These are phyloP conservation scores for Crocidura indochinensis DNA, from an alignment of 2,797 vertebrate species.

Conservation along the genomic window DNA sequence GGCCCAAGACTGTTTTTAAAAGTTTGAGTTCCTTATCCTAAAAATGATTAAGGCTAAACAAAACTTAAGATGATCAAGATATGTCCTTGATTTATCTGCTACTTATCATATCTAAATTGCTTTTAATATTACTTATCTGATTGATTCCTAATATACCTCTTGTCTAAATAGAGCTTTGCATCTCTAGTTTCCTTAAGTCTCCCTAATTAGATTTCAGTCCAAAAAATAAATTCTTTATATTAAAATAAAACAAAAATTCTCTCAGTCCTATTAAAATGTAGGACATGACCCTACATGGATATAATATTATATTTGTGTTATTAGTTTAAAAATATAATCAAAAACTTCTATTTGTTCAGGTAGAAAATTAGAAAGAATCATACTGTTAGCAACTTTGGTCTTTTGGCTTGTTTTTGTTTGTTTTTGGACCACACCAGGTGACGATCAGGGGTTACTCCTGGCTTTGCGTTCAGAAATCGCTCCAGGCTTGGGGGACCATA, in stretches of 20 bases:
- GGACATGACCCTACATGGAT: too few relatives aligned
- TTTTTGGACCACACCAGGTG: too few relatives aligned
- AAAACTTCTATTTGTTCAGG: too few relatives aligned
- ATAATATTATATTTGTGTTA: too few relatives aligned
- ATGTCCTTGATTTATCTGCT: not conserved
- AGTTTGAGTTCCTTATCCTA: constrained; percentile 41
- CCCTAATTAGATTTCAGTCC: constrained; percentile 52
- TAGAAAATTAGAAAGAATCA: too few relatives aligned
- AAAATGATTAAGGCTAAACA: constrained; percentile 57
- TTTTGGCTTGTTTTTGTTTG: too few relatives aligned
- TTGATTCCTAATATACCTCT: constrained; percentile 27
- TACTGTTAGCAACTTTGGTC: too few relatives aligned
- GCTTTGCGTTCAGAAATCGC: too few relatives aligned
- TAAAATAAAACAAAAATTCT: constrained; percentile 41
- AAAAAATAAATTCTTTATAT: constrained; percentile 47
- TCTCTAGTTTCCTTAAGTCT: constrained; percentile 62
- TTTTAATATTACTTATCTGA: constrained; percentile 51
- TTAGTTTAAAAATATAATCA: too few relatives aligned
- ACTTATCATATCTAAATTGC: constrained; percentile 47
- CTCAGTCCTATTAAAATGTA: too few relatives aligned
- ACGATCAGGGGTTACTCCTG: too few relatives aligned
- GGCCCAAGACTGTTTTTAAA: not conserved
- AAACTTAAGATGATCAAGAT: constrained; percentile 69
- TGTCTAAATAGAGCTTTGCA: constrained; percentile 33
- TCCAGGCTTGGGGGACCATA: too few relatives aligned